Conservation (phyloP, 1,140 invertebrate species). For the Macrostomum lignano region DNA sequence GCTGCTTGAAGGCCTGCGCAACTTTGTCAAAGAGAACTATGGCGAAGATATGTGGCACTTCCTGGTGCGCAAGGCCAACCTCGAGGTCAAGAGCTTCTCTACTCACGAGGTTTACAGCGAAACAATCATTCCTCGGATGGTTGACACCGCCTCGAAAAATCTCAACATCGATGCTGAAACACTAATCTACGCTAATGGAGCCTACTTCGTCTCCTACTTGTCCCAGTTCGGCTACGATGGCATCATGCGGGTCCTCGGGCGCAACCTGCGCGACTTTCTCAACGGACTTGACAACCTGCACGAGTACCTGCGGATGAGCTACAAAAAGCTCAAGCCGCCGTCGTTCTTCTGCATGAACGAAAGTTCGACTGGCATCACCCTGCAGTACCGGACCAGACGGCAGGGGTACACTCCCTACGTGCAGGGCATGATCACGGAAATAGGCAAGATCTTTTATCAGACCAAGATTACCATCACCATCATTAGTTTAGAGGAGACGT, state of each 20-base stretch:
- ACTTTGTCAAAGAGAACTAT: constrained; percentile 58
- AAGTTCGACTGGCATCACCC: constrained; percentile 47
- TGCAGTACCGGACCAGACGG: constrained; percentile 58
- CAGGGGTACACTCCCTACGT: constrained; percentile 76
- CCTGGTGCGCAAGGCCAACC: constrained; percentile 1
- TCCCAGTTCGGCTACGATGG: too few relatives aligned
- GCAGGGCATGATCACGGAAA: constrained; percentile 55
- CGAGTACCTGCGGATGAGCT: too few relatives aligned
- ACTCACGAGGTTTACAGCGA: constrained; percentile 47
- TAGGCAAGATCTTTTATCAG: constrained; percentile 49
- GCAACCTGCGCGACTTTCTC: too few relatives aligned
- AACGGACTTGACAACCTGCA: too few relatives aligned
- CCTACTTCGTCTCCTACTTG: too few relatives aligned
- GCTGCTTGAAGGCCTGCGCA: constrained; percentile 60
- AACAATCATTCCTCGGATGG: constrained; percentile 42
- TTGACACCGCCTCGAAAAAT: constrained; percentile 34
- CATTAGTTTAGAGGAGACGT: too few relatives aligned
- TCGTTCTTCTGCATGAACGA: constrained; percentile 88
- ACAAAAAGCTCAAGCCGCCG: constrained; percentile 62
- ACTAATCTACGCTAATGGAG: constrained; percentile 20
- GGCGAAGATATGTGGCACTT: constrained; percentile 43
- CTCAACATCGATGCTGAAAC: constrained; percentile 12
- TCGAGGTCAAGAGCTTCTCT: constrained; percentile 6
- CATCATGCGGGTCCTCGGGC: too few relatives aligned
- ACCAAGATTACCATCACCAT: too few relatives aligned